These are phyloP conservation scores for Formicarius rufipectus DNA, from an alignment of 2,113 vertebrate species.

Conservation along the genomic window DNA sequence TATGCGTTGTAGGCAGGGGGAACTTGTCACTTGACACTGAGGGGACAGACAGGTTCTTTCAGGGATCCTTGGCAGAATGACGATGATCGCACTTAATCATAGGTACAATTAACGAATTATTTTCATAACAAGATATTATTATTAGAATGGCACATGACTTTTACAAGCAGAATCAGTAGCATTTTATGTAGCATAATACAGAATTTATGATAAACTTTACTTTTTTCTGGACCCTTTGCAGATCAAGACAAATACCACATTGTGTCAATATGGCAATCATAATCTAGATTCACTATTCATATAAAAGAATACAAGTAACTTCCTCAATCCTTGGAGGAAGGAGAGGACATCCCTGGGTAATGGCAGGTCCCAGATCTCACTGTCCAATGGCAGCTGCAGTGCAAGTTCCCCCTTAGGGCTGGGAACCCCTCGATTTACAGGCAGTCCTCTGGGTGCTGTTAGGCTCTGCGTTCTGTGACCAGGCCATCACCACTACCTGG, in stretches of 20 bases:
- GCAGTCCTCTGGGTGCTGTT: not conserved
- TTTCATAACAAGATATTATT: not conserved
- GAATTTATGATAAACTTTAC: not conserved
- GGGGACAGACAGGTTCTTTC: not conserved
- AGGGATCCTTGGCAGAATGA: not conserved
- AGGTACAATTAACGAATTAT: not conserved
- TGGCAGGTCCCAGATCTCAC: fast-evolving
- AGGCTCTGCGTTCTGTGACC: fast-evolving
- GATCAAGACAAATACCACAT: not conserved
- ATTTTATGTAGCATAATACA: not conserved
- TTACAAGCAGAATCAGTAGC: not conserved
- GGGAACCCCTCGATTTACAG: not conserved
- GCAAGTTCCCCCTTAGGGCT: not conserved
- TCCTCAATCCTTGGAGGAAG: not conserved
- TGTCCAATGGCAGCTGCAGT: not conserved
- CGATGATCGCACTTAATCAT: not conserved
- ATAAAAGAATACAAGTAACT: not conserved
- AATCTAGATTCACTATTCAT: not conserved
- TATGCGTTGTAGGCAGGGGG: not conserved
- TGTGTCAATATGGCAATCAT: not conserved
- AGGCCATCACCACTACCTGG: not conserved
- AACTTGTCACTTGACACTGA: not conserved
- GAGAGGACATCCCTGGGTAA: not conserved
- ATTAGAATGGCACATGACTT: not conserved
- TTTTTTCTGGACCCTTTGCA: not conserved